A percentile compares a stretch with the other conserved stretches of the same genome.
Conservation (phyloP, 2,113 vertebrate species). For the Scatophagus argus region DNA sequence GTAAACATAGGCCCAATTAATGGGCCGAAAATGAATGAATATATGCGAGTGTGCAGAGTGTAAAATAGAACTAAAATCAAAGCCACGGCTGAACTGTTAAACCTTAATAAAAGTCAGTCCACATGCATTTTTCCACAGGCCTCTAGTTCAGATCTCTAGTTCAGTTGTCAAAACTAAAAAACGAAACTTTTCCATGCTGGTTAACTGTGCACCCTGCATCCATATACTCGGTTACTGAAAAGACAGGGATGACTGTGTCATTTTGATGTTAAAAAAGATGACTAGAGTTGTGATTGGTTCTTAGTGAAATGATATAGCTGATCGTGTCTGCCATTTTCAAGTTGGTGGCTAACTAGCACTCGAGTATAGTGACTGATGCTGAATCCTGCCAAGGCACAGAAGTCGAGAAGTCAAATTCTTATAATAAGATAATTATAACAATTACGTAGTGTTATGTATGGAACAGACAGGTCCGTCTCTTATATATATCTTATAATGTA, state of each 20-base stretch:
- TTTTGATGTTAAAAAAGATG: neutral
- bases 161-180: neutral
- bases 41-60: neutral
- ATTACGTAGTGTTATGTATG: neutral
- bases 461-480: too few species aligned
- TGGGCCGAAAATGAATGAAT: neutral
- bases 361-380: neutral
- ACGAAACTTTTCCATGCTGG: neutral
- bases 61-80: neutral
- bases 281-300: too few species aligned
- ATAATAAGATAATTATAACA: neutral
- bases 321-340: neutral
- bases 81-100: slow-evolving; percentile 7
- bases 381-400: neutral
- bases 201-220: neutral
- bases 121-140: slow-evolving; percentile 16
- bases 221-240: neutral
- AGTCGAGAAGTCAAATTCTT: neutral
- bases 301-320: neutral
- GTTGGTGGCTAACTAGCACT: neutral
- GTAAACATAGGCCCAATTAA: neutral
- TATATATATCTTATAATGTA: too few species aligned
- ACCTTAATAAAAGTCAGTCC: slow-evolving; percentile 2
- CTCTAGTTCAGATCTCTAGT: too few species aligned
- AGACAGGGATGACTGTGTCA: neutral